Base-by-base conservation (phyloP, 2,888 invertebrate genomes). In the Polia nebulosa region DNA sequence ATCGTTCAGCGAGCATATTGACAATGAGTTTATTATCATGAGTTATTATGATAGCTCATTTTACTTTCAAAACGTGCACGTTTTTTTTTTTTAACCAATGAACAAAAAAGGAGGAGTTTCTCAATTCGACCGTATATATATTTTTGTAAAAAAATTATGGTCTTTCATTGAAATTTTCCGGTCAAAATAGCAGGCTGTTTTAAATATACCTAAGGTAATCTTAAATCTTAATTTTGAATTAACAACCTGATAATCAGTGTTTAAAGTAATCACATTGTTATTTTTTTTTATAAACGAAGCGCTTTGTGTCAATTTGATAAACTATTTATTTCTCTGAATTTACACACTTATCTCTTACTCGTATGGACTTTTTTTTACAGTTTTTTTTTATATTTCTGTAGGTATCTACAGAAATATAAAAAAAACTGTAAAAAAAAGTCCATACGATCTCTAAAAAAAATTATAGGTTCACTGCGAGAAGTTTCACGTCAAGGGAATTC, bases 401-500 rank as follows among this genome's bases (percentile, higher is more conserved):
- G 6, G 2, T n/a, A n/a, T 2, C 6, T 6, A 29, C 6, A 29
- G n/a, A 29, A 51, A 51, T n/a, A 27, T 41, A n/a, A 8, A 27
- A 3, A 17, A 9, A 27, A 27, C 17, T 8, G 17, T 51, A 29
- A 51, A 29, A 2, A 13, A 2, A 51, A 32, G 32, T 15, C 13
- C 20, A 20, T 52, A 49, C 17, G 53, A 53, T 15, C 20, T 61
- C 29, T n/a, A n/a, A 52, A 62, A 63, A 59, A 70, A 72, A 53
- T 49, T 20, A 51, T 36, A 49, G 49, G 65, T 60, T 27, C 11
- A 49, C n/a, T 49, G 20, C 51, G 20, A 60, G 36, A 62, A 76
- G 53, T 82, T 78, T 78, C 65, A 45, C 68, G 45, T 60, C 56
- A 58, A 66, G 49, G 65, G 45, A 51, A 51, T 53, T 49, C 56